phyloP scores from a whole-genome alignment of 2,888 invertebrate species.

The Lingula anatina region DNA sequence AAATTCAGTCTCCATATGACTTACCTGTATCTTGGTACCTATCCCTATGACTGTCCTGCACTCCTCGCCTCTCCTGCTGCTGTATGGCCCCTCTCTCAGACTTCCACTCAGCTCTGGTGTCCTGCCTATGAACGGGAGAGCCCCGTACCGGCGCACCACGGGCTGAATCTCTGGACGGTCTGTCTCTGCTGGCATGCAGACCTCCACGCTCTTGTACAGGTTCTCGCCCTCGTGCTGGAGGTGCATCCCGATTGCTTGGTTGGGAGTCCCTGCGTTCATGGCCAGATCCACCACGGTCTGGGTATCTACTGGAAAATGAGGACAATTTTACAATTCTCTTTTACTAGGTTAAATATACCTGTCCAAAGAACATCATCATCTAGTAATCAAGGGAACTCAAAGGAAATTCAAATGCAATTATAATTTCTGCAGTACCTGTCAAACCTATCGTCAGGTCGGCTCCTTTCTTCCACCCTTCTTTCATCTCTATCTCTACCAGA shows the following conservation, averaged over 20 bases:
- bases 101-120: conserved; percentile 18
- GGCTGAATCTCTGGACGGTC: conserved; percentile 11
- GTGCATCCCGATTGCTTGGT: background rate
- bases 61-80: background rate
- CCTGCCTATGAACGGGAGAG: conserved; percentile 7
- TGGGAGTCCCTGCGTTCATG: no score
- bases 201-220: background rate
- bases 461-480: conserved; percentile 8
- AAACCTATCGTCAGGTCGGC: conserved; percentile 7
- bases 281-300: no score
- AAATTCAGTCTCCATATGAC: no score
- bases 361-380: no score
- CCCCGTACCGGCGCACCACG: conserved; percentile 8
- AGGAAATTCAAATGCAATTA: no score
- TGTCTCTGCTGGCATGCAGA: conserved; percentile 7
- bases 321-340: no score
- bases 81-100: conserved; percentile 10
- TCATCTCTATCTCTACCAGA: conserved; percentile 10
- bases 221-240: background rate
- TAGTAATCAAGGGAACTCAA: no score
- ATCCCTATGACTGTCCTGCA: background rate
- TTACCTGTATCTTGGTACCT: background rate
- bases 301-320: no score
- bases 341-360: no score
- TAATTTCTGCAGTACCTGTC: no score